Evolutionary conservation across 2,797 vertebrate species (phyloP).

Genomic region (Coracias cyanogaster): DNA sequence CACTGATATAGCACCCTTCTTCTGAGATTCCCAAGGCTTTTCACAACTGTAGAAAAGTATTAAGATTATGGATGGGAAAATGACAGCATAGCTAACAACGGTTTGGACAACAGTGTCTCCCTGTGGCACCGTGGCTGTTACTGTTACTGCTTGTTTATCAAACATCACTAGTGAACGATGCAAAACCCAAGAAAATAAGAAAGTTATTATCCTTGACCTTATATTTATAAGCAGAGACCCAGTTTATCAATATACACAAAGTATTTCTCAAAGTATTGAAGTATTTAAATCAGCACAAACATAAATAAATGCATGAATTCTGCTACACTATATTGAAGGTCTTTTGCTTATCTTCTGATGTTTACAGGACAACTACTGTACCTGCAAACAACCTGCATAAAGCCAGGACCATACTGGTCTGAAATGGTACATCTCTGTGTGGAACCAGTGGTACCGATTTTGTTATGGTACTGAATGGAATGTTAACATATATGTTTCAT

Average conservation of each 20-base stretch:
- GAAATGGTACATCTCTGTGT: not conserved
- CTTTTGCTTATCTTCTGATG: not conserved
- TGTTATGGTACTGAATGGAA: not conserved
- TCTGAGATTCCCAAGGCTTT: not conserved
- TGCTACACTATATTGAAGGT: not conserved
- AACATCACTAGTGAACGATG: not conserved
- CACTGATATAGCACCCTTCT: not conserved
- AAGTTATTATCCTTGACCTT: not conserved
- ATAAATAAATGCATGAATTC: not conserved
- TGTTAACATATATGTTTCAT: not conserved
- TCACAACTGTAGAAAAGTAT: not conserved
- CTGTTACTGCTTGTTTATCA: not conserved
- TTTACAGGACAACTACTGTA: not conserved
- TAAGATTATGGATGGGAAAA: not conserved
- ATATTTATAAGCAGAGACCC: not conserved
- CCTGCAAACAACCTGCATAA: not conserved
- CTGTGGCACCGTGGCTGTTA: not conserved
- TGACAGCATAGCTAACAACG: not conserved
- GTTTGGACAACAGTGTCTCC: conserved; percentile 15
- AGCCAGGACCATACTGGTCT: not conserved
- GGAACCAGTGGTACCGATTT: not conserved
- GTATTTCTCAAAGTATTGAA: not conserved
- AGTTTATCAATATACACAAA: not conserved
- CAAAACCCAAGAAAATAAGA: not conserved
- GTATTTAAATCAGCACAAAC: not conserved